Base-by-base conservation (phyloP, 2,113 vertebrate genomes). In the Delphinus delphis region DNA sequence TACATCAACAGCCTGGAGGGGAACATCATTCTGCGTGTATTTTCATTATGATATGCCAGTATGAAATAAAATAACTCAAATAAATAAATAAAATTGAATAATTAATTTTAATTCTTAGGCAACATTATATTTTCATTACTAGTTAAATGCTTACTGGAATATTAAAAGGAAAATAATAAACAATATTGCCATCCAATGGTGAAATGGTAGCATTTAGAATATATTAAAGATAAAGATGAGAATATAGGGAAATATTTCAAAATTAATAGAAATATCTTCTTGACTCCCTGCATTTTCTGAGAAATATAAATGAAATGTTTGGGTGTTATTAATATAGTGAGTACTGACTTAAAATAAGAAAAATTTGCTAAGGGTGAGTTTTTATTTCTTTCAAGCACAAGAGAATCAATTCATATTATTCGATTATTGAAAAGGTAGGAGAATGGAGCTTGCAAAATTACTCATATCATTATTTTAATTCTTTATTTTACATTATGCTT, bases 171-270 rank as follows among this genome's bases (percentile, higher is more conserved):
- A 95, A 96, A 96, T 70, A 96, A 96, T 47, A 96, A 86, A 50
- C 77, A 98, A 94, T 89, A 93, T 94, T 96, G 93, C 86, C 88
- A 96, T 96, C 95, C 90, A 92, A 91, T 95, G 92, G 90, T 84
- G 53, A 97, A 95, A 89, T n/a, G 74, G 21, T 88, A 79, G 83
- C 11, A 96, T 86, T 90, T 83, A 74, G 96, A 83, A 12, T 15
- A 94, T 63, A 73, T 71, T 70, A 50, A 80, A 93, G 62, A 80
- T 83, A n/a, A 95, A 60, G 26, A 65, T 50, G 14, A 17, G 28
- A n/a, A 53, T 90, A 31, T 1, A 50, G 20, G 3, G 38, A 7
- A 81, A 47, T 38, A 76, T 73, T 94, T 93, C 3, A 68, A 33
- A 85, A 71, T 90, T 18, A 91, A 20, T 81, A 79, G 8, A 74